Conservation (phyloP, 2,113 vertebrate genomes). For the Oophaga pumilio region DNA sequence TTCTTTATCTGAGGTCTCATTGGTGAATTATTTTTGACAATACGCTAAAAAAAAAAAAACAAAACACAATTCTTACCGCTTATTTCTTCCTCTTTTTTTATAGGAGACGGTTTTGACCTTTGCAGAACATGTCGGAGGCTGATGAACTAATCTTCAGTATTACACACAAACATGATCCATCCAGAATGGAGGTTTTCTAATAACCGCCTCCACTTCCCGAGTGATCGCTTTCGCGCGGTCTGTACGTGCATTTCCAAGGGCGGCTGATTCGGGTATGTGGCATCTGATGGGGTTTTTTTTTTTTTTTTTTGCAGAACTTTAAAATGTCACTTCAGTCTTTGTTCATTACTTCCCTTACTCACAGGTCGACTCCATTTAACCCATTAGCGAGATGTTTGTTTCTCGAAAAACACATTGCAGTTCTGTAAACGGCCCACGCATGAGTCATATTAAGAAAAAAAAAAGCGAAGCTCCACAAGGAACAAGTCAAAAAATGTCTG, state of each 20-base stretch:
- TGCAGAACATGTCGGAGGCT: neutral
- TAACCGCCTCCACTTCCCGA: neutral
- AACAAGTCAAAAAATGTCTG: no score
- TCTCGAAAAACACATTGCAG: neutral
- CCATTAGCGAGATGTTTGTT: neutral
- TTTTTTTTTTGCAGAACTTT: slow-evolving; percentile 7
- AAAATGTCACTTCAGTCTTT: neutral
- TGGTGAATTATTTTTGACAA: neutral
- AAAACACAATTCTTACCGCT: neutral
- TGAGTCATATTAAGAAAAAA: neutral
- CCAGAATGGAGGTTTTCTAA: neutral
- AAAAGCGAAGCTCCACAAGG: neutral
- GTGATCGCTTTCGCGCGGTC: neutral
- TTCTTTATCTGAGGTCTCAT: neutral
- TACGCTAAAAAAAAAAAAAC: neutral
- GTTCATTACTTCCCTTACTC: slow-evolving; percentile 16
- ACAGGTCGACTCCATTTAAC: neutral
- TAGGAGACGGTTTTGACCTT: neutral
- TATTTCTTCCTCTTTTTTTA: neutral
- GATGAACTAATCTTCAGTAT: neutral
- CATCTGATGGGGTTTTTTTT: neutral
- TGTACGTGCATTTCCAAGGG: neutral
- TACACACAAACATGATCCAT: neutral
- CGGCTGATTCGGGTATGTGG: neutral
- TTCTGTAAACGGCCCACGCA: neutral